Base-by-base conservation (phyloP, 23 tunicate genomes). In the Halocynthia roretzi region DNA sequence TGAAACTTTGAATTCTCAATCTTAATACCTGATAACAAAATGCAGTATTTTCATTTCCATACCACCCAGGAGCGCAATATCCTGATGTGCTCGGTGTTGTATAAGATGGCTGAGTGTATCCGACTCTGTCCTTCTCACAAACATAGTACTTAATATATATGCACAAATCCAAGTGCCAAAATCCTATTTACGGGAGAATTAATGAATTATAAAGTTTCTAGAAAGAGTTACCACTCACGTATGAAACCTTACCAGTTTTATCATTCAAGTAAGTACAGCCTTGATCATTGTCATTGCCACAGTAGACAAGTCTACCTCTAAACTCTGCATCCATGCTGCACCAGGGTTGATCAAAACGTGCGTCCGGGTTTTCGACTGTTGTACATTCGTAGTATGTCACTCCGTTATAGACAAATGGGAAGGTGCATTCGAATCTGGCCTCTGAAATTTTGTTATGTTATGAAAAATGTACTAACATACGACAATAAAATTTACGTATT, bases 61-160 rank as follows among this genome's bases (percentile, higher is more conserved):
- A 68, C 96, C 96, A 90, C 8, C 96, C 96, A n/a, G 68, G 31
- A 7, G 83, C 70, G 56, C 96, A 90, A 20, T 52, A 69, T 14
- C 75, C 80, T 2, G 76, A 61, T 20, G 88, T 70, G 40, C 71
- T 78, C 18, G 81, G 85, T 10, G 96, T 90, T 6, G 96, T 90
- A 8, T 56, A 55, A 11, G 57, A 76, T 10, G 96, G 96, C 76
- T 76, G 86, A 6, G 96, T 81, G 70, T 80, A 90, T 19, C 96
- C 96, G 44, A 69, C 80, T 76, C 96, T 85, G 67, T 70, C 77
- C 58, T 90, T 90, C 72, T 90, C 96, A 57, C 96, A 90, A 50
- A 81, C 85, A 69, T 80, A 90, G 71, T 90, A 72, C 6, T 83
- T 76, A 20, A 58, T 60, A 53, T 80, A 44, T 21, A 56, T 67